phyloP scores from a whole-genome alignment of 2,888 invertebrate species.

The Thumatha senex region DNA sequence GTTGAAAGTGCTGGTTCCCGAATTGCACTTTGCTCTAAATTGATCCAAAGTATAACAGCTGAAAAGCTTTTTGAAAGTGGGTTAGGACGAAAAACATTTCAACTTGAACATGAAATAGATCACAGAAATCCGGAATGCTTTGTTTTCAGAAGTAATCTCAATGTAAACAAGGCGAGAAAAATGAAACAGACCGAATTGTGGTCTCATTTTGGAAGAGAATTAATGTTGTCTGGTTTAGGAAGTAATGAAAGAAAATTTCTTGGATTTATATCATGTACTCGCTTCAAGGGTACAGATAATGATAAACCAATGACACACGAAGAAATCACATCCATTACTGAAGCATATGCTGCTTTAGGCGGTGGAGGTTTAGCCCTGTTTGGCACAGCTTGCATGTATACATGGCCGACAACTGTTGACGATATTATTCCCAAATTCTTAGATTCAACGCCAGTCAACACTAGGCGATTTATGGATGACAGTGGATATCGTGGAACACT shows the following conservation, averaged over 20 bases:
- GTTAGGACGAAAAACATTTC: conserved; percentile 91
- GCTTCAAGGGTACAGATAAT: conserved; percentile 86
- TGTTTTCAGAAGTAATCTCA: conserved; percentile 88
- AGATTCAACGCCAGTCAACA: conserved; percentile 86
- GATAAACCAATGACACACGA: conserved; percentile 86
- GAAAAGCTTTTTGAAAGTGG: conserved; percentile 93
- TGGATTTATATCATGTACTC: conserved; percentile 94
- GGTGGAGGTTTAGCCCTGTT: conserved; percentile 96
- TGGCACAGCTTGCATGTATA: conserved; percentile 94
- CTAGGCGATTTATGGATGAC: conserved; percentile 91
- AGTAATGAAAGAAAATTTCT: conserved; percentile 91
- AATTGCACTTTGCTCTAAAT: conserved; percentile 89
- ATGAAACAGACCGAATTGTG: conserved; percentile 92
- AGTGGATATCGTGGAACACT: conserved; percentile 94
- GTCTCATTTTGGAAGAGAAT: conserved; percentile 92
- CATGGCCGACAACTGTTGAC: conserved; percentile 91
- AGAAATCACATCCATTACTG: conserved; percentile 86
- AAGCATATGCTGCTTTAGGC: conserved; percentile 95
- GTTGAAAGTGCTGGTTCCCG: conserved; percentile 89
- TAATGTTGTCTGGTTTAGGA: conserved; percentile 87
- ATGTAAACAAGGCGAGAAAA: conserved; percentile 87
- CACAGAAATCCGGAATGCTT: conserved; percentile 85
- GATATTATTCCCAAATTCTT: conserved; percentile 85
- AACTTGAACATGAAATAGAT: conserved; percentile 86
- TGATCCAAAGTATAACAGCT: conserved; percentile 93